Evolutionary conservation across 2,113 vertebrate genomes (phyloP), one percentile per base, ranked within the genome.

Genomic region (Hippopotamus amphibius): DNA sequence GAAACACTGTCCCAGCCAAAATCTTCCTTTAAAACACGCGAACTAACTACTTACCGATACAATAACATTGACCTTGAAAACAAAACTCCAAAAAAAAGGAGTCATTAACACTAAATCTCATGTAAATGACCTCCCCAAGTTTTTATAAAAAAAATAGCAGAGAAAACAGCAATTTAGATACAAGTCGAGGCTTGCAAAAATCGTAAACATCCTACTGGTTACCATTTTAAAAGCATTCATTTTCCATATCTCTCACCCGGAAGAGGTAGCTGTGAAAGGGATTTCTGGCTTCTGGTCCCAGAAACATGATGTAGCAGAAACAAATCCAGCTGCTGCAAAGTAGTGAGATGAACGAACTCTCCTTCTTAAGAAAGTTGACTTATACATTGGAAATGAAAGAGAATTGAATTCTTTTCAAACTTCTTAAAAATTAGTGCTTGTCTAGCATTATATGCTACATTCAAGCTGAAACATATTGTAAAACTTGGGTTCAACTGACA

Each of bases 171-270:
- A 79, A 92, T 96, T 97, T 85, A 9, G 46, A 46, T 72, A 19
- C 80, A 72, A n/a, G 92, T 33, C 13, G 46, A 95, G 48, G 19
- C 12, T 82, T 97, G 80, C 72, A 91, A 94, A 88, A 95, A 69
- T 28, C 89, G 2, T 59, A 97, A 95, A 55, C 37, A 94, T 72
- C 88, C 43, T 53, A 88, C 55, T 91, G 69, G 48, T 89, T 91
- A 82, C 80, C 94, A 41, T 82, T 93, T 41, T 74, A 68, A 96
- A 96, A 91, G 33, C 83, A 65, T 69, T 97, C 91, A 90, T 86
- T 96, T 98, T 84, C 71, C 50, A 4, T 48, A 15, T 17, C 59
- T 95, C 81, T 98, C 97, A 97, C 97, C 97, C 96, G 96, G 92
- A 94, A 87, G 93, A 86, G 28, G 41, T 92, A 98, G 74, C 76